Evolutionary conservation across 2,888 invertebrate genomes (phyloP), one percentile per base, ranked within the genome.

Genomic region (Cephalotes varians): DNA sequence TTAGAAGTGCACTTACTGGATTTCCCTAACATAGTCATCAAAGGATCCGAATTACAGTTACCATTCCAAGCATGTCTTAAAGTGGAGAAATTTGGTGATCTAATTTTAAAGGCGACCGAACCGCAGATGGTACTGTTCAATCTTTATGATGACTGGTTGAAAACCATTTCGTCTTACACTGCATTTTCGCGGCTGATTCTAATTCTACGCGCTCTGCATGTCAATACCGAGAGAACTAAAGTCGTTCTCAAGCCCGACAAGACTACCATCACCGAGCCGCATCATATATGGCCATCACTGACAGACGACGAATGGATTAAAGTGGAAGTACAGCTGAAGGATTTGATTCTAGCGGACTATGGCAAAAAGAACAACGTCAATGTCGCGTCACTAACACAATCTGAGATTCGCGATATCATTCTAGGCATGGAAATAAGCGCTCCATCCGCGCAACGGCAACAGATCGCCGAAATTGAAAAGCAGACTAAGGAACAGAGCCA

Each of bases 41-140:
- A 99, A 95, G 99, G 99, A 0, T 99, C 99, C 0, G 99, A 99
- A 94, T 95, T 99, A 86, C 99, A 99, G 95, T 95, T 99, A 91
- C 99, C 99, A 0, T 99, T 99, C 97, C 99, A 99, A 95, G 99
- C 99, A 9, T 99, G 99, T 94, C 96, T 99, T 56, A 99, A 99
- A 94, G 99, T 99, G 67, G 99, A 99, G 95, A 99, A 99, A 95
- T 99, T 99, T 93, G 99, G 99, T 80, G 99, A 99, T 95, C 96
- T 99, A 83, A 99, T 99, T 92, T 95, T 99, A 79, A 99, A 99
- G 95, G 99, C 99, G 0, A 99, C 99, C 0, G 99, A 99, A 93
- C 99, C 99, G 0, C 99, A 99, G 95, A 99, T 99, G 99, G 99
- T 99, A 60, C 95, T 99, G 44, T 99, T 99, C 95, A 99, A 99